phyloP scores from a whole-genome alignment of 2,888 invertebrate species.

The Hetaerina titia region DNA sequence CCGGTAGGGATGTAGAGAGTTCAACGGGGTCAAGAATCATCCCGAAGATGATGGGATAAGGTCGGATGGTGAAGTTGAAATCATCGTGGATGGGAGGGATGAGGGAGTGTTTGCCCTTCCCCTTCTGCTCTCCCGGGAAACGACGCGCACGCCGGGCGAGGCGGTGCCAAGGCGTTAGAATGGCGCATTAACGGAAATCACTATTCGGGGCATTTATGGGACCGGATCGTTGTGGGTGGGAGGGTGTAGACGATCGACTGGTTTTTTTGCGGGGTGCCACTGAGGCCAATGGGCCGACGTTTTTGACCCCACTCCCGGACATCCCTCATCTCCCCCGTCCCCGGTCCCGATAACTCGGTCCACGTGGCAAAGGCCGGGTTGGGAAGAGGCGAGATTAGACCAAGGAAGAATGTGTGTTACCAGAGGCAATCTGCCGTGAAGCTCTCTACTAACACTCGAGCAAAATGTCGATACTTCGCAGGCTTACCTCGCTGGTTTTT shows the following conservation, averaged over 20 bases:
- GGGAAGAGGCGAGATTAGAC: not conserved
- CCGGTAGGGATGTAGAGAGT: not conserved
- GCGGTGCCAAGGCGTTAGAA: not conserved
- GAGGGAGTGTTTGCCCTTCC: not conserved
- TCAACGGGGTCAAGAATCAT: not conserved
- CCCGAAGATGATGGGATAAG: not conserved
- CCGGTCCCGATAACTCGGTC: not conserved
- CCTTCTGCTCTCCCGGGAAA: not conserved
- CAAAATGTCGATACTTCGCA: not conserved
- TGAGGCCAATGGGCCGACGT: not conserved
- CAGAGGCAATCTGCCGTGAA: not conserved
- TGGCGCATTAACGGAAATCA: slow-evolving; percentile 15
- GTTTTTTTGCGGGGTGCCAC: not conserved
- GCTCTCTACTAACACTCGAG: not conserved
- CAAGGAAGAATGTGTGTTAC: not conserved
- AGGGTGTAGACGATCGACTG: not conserved
- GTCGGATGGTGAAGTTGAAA: not conserved
- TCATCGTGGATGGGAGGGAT: not conserved
- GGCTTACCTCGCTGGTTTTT: not conserved
- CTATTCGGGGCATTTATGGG: not conserved
- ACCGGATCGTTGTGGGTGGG: too few relatives aligned
- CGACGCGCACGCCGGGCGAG: not conserved
- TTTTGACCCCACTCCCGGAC: not conserved
- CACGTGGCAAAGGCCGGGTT: not conserved
- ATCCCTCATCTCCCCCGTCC: not conserved